A percentile compares a stretch with the other conserved stretches of the same genome.
Evolutionary conservation across 1,140 invertebrate species (phyloP).

Genomic region (Adoxophyes honmai): DNA sequence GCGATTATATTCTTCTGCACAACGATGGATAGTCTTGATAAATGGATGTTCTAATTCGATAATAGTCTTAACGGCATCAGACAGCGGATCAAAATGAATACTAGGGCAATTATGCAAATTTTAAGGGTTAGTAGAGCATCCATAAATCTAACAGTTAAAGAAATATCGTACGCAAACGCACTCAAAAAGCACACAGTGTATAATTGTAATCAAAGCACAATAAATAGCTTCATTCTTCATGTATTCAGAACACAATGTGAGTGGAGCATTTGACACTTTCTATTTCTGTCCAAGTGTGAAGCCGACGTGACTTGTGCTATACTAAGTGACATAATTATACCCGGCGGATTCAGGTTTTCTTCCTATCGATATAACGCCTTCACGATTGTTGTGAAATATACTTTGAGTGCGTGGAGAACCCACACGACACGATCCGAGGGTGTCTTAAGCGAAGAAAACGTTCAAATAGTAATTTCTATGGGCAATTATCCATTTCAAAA

Average conservation of each 20-base stretch:
- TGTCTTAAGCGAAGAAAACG: no score
- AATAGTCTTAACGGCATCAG: no score
- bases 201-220: not conserved
- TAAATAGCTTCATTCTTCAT: conserved; percentile 23
- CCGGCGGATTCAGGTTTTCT: conserved; percentile 19
- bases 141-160: not conserved
- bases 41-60: no score
- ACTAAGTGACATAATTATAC: conserved; percentile 42
- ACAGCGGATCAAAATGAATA: no score
- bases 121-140: not conserved
- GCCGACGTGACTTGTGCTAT: conserved; percentile 30
- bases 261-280: conserved; percentile 59
- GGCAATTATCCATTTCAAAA: no score
- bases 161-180: not conserved
- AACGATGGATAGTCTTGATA: no score
- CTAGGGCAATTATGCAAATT: not conserved
- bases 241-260: conserved; percentile 48
- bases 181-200: not conserved
- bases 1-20: no score
- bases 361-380: conserved; percentile 16
- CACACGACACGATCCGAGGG: no score
- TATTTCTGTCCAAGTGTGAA: conserved; percentile 51
- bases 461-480: no score
- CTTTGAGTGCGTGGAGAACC: no score
- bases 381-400: conserved; percentile 11